Conservation (phyloP, 2,888 invertebrate species). For the Papilio protenor region DNA sequence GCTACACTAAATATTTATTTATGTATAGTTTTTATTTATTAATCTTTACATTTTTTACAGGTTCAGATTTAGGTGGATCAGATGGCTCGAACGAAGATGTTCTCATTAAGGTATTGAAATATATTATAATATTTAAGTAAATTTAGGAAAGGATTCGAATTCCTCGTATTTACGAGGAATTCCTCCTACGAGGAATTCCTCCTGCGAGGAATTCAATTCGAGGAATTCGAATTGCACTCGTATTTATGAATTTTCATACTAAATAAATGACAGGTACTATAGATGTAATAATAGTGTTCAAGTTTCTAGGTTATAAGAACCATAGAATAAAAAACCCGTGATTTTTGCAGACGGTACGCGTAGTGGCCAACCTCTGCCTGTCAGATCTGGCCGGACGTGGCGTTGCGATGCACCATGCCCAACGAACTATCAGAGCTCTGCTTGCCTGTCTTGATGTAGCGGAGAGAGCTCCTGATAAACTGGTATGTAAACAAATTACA, state of each 20-base stretch:
- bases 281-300: neutral
- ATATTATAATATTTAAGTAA: neutral
- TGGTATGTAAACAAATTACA: conserved; percentile 46
- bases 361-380: conserved; percentile 93
- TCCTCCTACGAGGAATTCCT: too few relatives aligned
- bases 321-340: neutral
- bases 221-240: too few relatives aligned
- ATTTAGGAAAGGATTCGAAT: neutral
- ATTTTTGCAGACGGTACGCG: conserved; percentile 87
- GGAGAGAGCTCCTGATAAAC: conserved; percentile 54
- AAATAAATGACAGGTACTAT: neutral
- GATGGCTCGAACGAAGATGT: conserved; percentile 87
- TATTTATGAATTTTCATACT: too few relatives aligned
- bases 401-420: conserved; percentile 80
- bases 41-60: conserved; percentile 55
- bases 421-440: conserved; percentile 68
- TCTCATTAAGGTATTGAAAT: conserved; percentile 86
- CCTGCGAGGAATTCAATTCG: too few relatives aligned
- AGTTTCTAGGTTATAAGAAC: neutral
- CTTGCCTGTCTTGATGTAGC: conserved; percentile 69
- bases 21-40: neutral
- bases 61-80: conserved; percentile 78
- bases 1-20: too few relatives aligned
- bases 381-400: conserved; percentile 89
- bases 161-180: too few relatives aligned